phyloP scores from a whole-genome alignment of 2,113 vertebrate genomes.

The Alexandromys fortis region DNA sequence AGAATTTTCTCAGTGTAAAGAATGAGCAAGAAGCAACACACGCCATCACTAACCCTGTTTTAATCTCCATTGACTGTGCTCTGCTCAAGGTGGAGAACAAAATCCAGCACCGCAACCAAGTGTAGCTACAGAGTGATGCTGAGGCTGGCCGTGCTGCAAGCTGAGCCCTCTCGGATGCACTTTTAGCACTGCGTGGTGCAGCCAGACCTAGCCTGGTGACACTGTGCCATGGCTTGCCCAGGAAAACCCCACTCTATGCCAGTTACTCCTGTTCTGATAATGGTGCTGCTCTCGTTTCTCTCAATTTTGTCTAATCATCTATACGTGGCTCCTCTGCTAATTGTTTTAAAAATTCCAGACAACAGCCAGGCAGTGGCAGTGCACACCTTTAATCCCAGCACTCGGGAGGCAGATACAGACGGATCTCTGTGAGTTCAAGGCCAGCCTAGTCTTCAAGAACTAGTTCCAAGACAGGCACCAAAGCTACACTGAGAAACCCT shows the following conservation, averaged over 20 bases:
- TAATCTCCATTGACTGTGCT: not conserved
- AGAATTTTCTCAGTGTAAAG: not conserved
- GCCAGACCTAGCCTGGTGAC: not conserved
- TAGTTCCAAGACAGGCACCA: too few relatives aligned
- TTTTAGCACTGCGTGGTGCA: accelerated
- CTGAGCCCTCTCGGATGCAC: not conserved
- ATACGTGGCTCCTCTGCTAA: not conserved
- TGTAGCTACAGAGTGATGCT: not conserved
- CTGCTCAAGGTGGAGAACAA: not conserved
- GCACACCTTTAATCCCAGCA: too few relatives aligned
- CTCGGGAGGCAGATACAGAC: too few relatives aligned
- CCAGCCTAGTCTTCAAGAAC: too few relatives aligned
- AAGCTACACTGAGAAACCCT: too few relatives aligned
- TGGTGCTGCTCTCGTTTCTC: not conserved
- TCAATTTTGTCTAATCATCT: not conserved
- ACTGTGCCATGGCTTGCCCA: not conserved
- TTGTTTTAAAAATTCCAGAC: slow-evolving; percentile 10
- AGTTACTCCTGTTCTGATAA: not conserved
- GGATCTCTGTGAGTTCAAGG: too few relatives aligned
- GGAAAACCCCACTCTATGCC: not conserved
- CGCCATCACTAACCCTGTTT: not conserved
- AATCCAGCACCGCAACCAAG: not conserved
- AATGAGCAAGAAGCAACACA: not conserved
- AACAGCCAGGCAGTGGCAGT: not conserved
- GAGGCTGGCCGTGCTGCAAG: accelerated